Base-by-base conservation (phyloP, 2,113 vertebrate genomes). In the Macquaria ambigua region DNA sequence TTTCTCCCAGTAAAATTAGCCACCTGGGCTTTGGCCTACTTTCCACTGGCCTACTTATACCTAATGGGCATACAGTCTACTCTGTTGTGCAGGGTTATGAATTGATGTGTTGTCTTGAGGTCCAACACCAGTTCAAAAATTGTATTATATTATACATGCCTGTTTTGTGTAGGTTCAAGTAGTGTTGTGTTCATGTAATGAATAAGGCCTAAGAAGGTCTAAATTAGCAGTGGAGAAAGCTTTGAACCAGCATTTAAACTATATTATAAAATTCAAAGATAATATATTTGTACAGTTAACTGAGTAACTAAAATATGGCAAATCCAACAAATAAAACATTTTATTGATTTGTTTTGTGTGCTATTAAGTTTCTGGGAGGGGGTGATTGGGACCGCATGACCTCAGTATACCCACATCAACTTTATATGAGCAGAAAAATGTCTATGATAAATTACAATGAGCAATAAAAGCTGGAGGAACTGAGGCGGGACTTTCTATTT, bases 1-100 rank as follows among this genome's bases (percentile, higher is more conserved):
- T 46, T 67, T 75, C 78, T 55, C 37, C 14, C 63, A 20, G 37
- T 48, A 11, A 87, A 87, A 83, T 61, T 55, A 80, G 70, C 73
- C 71, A 85, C 61, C 34, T 74, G 79, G 52, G 73, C 39, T 79
- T 76, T 81, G 84, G 18, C 79, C 70, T 70, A 71, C n/a, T 86
- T 84, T 85, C 52, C 37, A 21, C 18, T 80, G 48, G 48, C 76
- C 80, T 41, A 66, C 34, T 80, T 82, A 14, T 50, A 70, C 12
- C 53, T 67, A 67, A 41, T 56, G 23, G 61, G 15, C 46, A 50
- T 39, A 31, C 10, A 11, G 25, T 67, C 4, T 15, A 16, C 4
- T 43, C 48, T 74, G 16, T 43, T 64, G 21, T 43, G 11, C 39
- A 5, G 12, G 37, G 41, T 53, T 61, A 58, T 25, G 11, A 63